phyloP scores from a whole-genome alignment of 2,888 invertebrate species.

The Hipparchia sbordonii region DNA sequence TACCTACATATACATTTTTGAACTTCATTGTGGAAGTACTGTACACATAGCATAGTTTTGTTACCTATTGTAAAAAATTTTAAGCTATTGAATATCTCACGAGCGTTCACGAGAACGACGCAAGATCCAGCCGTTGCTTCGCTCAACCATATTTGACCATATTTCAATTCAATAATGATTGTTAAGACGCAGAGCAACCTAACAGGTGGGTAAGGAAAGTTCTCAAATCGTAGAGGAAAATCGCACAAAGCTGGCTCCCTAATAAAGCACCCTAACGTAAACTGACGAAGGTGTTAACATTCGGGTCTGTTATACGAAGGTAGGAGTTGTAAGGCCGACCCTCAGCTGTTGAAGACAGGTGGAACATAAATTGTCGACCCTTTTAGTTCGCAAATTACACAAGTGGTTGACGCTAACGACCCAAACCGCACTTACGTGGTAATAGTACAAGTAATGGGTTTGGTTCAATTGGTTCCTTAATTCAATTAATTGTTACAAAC shows the following conservation, averaged over 20 bases:
- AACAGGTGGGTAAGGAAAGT: neutral
- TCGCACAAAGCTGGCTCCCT: conserved; percentile 52
- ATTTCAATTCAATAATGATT: too few relatives aligned
- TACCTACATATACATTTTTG: too few relatives aligned
- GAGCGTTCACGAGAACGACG: too few relatives aligned
- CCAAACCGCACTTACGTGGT: conserved; percentile 45
- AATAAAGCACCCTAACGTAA: conserved; percentile 53
- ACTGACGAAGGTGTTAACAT: conserved; percentile 66
- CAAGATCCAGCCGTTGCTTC: too few relatives aligned
- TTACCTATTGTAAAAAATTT: too few relatives aligned
- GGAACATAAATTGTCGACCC: conserved; percentile 70
- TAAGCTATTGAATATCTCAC: too few relatives aligned
- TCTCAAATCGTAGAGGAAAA: conserved; percentile 36
- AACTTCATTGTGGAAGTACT: too few relatives aligned
- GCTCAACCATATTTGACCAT: too few relatives aligned
- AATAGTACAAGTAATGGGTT: conserved; percentile 39
- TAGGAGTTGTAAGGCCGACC: conserved; percentile 59
- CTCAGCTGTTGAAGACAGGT: conserved; percentile 69
- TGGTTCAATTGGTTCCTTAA: conserved; percentile 33
- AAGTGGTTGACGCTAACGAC: conserved; percentile 58
- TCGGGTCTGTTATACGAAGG: conserved; percentile 53
- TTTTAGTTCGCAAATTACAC: conserved; percentile 66
- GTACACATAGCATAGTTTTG: too few relatives aligned
- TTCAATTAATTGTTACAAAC: conserved; percentile 18
- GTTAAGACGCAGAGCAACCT: too few relatives aligned